Conservation (phyloP, 2,797 vertebrate genomes). For the Acridotheres tristis region DNA sequence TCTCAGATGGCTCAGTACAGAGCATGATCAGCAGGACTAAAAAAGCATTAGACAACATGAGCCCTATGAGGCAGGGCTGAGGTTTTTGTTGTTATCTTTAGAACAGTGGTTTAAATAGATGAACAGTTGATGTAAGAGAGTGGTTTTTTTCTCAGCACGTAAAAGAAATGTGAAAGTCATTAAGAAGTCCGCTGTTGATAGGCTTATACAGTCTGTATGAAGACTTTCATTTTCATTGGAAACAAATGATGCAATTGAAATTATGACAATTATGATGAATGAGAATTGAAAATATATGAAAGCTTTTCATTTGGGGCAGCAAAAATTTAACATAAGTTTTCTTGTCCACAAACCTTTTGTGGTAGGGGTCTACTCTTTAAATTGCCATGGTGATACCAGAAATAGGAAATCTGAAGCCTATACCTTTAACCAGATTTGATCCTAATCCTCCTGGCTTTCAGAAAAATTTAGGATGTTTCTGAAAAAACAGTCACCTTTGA, state of each 20-base stretch:
- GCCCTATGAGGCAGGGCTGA: neutral
- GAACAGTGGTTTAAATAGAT: neutral
- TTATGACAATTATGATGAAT: too few relatives aligned
- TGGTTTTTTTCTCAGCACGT: rapidly evolving
- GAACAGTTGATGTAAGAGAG: neutral
- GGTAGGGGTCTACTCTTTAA: neutral
- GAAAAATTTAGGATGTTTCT: neutral
- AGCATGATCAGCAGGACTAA: neutral
- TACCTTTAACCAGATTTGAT: neutral
- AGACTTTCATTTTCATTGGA: neutral
- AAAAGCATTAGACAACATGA: neutral
- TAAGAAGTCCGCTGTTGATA: neutral
- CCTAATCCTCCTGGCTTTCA: neutral
- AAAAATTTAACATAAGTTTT: neutral
- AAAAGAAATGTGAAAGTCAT: neutral
- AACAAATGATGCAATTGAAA: neutral
- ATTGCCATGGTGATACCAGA: neutral
- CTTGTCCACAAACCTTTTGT: neutral
- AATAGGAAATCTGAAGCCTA: neutral
- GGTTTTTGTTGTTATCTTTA: neutral
- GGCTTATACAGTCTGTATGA: neutral
- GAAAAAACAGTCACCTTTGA: neutral
- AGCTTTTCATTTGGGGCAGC: neutral
- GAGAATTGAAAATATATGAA: neutral
- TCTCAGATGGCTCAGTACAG: neutral